Base-by-base conservation (phyloP, 2,797 vertebrate genomes). In the Chloroceryle amazona region DNA sequence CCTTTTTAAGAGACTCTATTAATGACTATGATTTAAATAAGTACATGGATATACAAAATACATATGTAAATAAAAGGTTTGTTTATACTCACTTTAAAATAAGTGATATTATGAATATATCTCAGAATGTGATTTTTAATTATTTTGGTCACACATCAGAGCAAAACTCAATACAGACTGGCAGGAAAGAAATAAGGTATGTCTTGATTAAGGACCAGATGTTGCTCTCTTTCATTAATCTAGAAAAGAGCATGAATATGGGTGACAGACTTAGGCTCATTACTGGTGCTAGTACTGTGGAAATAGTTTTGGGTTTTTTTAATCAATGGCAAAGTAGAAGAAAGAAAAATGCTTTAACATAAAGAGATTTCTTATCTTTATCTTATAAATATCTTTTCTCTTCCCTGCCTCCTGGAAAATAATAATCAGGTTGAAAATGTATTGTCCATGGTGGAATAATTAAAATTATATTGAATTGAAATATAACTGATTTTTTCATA, bases 1-100 rank as follows among this genome's bases (percentile, higher is more conserved):
- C 14, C 22, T 84, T 92, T 90, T 65, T 78, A 84, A 75, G 66
- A 85, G 80, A 74, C 42, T 83, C 33, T 93, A 91, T 75, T 81
- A 78, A 84, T 61, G 61, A 63, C 39, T 76, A 47, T 57, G 8
- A 47, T 51, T 86, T 67, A 58, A 70, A 65, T 33, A 65, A 60
- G 19, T 60, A 49, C 21, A 39, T 31, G 8, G 15, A 17, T 76
- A 54, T 29, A 65, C 4, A 21, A 80, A 68, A 91, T 72, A 61
- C 11, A 75, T 22, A 31, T 23, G 74, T 62, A 76, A 49, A 94
- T 58, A 35, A 39, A 41, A 72, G 7, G 3, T 29, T 68, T 67
- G 4, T 73, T 83, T 83, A 46, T 11, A 33, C 4, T 81, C 6
- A 76, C 8, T 80, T 96, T 65, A 57, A 84, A 84, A 42, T 44